A percentile compares a stretch with the other conserved stretches of the same genome.
Conservation (phyloP, 2,113 vertebrate species). For the Podarcis muralis region DNA sequence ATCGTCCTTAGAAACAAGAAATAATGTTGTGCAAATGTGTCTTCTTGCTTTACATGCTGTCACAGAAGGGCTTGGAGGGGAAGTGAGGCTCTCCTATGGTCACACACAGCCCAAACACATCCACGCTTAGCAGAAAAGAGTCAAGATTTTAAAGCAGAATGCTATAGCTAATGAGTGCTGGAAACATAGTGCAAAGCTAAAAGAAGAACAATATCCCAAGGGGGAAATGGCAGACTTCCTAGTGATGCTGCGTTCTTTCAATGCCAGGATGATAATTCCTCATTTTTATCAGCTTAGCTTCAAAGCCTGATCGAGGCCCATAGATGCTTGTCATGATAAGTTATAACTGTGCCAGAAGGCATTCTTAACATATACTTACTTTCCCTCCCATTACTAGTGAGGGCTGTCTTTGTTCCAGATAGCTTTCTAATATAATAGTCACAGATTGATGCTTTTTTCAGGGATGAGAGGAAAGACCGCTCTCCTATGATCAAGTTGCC, state of each 20-base stretch:
- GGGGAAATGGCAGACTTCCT: neutral
- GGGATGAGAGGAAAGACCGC: accelerated
- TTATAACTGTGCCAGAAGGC: neutral
- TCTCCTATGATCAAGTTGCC: neutral
- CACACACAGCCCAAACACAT: too few relatives aligned
- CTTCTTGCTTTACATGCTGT: neutral
- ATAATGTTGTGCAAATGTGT: neutral
- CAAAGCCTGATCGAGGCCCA: neutral
- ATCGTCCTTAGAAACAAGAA: neutral
- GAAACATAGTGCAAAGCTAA: neutral
- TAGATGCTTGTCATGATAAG: neutral
- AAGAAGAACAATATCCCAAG: neutral
- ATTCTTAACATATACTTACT: neutral
- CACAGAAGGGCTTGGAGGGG: neutral
- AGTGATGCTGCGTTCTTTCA: neutral
- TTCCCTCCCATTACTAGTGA: neutral
- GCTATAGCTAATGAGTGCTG: neutral
- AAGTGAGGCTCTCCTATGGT: neutral
- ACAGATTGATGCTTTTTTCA: neutral
- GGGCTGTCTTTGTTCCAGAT: neutral
- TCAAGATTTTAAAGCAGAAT: neutral
- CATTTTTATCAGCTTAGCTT: neutral
- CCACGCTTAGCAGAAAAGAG: accelerated
- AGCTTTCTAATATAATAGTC: neutral
- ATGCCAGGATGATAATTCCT: neutral